These are phyloP conservation scores for Ariolimax columbianus DNA, from an alignment of 2,888 invertebrate genomes.

Conservation along the genomic window DNA sequence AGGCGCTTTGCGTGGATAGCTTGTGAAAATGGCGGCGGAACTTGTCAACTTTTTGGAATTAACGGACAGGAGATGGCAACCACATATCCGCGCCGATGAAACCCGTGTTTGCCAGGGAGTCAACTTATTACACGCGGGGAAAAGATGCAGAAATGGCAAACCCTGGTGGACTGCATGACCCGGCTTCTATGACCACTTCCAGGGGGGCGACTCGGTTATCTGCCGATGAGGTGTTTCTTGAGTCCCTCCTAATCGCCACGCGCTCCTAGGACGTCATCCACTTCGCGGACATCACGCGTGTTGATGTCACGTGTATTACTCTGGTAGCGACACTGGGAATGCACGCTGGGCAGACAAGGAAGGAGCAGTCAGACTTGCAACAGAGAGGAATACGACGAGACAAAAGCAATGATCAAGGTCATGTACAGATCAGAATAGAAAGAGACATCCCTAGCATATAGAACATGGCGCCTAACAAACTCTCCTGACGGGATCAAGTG, in stretches of 20 bases:
- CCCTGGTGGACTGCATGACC: not conserved
- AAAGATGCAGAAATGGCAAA: not conserved
- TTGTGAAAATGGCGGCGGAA: not conserved
- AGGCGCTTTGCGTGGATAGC: not conserved
- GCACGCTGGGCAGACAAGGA: no score
- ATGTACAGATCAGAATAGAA: no score
- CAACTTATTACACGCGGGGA: not conserved
- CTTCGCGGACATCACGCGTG: not conserved
- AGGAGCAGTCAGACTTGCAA: no score
- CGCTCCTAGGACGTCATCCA: not conserved
- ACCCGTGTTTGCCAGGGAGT: not conserved
- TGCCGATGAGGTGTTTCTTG: not conserved
- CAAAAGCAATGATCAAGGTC: no score
- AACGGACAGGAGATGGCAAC: not conserved
- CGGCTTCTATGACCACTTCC: not conserved
- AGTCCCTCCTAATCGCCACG: not conserved
- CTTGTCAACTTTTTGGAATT: slow-evolving; percentile 10
- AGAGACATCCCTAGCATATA: no score
- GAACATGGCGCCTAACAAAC: no score
- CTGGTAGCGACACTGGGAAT: no score
- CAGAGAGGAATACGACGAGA: no score
- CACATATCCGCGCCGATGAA: not conserved
- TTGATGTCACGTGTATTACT: no score
- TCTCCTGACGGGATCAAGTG: no score
- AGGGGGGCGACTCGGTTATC: not conserved